Evolutionary conservation across 2,888 invertebrate species (phyloP).

Genomic region (Lasius platythorax): DNA sequence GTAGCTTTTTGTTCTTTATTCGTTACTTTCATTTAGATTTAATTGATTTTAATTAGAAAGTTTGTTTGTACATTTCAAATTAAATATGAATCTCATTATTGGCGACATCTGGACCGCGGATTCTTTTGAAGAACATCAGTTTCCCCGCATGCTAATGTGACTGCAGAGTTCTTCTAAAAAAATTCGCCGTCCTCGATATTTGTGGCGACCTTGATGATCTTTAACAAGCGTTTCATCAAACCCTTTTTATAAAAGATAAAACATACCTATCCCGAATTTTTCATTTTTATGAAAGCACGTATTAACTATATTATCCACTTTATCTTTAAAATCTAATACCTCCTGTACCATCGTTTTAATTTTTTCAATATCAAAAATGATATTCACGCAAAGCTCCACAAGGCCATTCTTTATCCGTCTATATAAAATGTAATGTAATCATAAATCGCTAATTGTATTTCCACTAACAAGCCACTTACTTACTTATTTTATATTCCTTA

Average conservation of each 20-base stretch:
- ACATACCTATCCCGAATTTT: conserved; percentile 99
- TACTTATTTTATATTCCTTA: too few relatives aligned
- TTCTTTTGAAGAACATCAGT: conserved; percentile 95
- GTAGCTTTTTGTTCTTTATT: conserved; percentile 98
- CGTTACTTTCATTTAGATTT: conserved; percentile 99
- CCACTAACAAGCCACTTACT: conserved; percentile 92
- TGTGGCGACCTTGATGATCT: conserved; percentile 96
- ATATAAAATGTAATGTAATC: too few relatives aligned
- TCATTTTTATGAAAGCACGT: conserved; percentile 97
- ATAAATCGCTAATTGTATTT: too few relatives aligned
- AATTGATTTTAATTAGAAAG: conserved; percentile 95
- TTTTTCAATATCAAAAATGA: conserved; percentile 98
- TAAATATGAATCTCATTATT: conserved; percentile 95
- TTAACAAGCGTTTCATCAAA: conserved; percentile 97
- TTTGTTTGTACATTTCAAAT: conserved; percentile 94
- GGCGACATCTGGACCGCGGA: conserved; percentile 96
- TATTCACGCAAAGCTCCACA: conserved; percentile 94
- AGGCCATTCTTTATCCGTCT: conserved; percentile 86
- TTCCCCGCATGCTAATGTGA: conserved; percentile 98
- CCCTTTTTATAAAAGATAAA: conserved; percentile 99
- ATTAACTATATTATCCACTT: conserved; percentile 96
- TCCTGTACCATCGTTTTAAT: conserved; percentile 97
- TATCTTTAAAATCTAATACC: conserved; percentile 98
- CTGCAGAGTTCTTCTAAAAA: conserved; percentile 95
- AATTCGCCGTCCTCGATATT: conserved; percentile 97